Conservation (phyloP, 1,140 invertebrate genomes). For the Drosophila ercepeae region DNA sequence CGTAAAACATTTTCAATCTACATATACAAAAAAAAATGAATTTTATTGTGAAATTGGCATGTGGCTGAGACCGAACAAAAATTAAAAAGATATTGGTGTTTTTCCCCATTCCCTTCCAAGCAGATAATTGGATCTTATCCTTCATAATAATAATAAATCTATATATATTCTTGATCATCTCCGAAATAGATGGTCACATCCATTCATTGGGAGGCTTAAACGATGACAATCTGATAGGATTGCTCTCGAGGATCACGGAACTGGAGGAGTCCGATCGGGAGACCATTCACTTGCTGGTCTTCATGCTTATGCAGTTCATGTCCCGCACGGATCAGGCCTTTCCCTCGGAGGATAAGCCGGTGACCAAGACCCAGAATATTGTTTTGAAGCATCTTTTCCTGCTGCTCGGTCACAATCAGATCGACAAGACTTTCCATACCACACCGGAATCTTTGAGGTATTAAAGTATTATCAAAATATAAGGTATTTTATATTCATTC, state of each 20-base stretch:
- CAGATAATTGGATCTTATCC: not conserved
- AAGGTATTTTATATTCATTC: too few relatives aligned
- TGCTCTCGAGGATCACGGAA: conserved; percentile 93
- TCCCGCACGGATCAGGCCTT: conserved; percentile 90
- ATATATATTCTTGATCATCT: conserved; percentile 1
- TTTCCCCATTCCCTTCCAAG: conserved; percentile 11
- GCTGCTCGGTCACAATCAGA: conserved; percentile 96
- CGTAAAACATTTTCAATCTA: conserved; percentile 39
- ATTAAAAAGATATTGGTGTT: conserved; percentile 50
- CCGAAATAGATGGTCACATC: conserved; percentile 88
- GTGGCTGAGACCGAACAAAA: conserved; percentile 61
- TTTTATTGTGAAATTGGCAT: conserved; percentile 80
- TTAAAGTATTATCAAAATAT: not conserved
- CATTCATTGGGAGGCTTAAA: conserved; percentile 89
- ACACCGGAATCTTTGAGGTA: conserved; percentile 94
- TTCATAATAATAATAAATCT: not conserved
- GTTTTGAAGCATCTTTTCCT: conserved; percentile 97
- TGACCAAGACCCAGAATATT: conserved; percentile 91
- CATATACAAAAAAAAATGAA: conserved; percentile 53
- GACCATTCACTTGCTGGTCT: conserved; percentile 97
- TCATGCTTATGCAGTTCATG: conserved; percentile 97
- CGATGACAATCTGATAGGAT: conserved; percentile 88
- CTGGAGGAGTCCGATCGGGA: conserved; percentile 97
- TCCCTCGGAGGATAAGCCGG: conserved; percentile 93
- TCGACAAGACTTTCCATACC: conserved; percentile 95